Percentiles rank a stretch among this genome's conserved stretches.
These are phyloP conservation scores for Microcaecilia unicolor DNA, from an alignment of 2,797 vertebrate species.

Conservation along the genomic window DNA sequence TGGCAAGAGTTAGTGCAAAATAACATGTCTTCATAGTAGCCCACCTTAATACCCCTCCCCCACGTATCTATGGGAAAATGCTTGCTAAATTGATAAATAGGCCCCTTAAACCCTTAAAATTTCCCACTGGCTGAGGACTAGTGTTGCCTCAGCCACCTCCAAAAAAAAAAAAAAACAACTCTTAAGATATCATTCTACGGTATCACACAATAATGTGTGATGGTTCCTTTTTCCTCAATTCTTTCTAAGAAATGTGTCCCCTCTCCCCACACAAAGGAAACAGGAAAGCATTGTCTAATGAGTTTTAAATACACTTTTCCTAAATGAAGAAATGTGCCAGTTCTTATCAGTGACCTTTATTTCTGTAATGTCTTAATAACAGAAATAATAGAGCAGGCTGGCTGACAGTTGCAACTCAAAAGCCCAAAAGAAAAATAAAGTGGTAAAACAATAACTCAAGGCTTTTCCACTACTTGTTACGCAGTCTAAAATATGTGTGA, in stretches of 20 bases:
- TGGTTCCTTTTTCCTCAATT: slow-evolving; percentile 12
- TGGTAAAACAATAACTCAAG: no score
- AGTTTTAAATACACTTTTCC: slow-evolving; percentile 20
- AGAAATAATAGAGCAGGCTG: no score
- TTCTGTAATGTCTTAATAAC: slow-evolving; percentile 12
- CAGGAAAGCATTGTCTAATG: slow-evolving; percentile 7
- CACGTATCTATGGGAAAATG: no score
- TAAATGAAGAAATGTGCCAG: background rate
- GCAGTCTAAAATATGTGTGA: background rate
- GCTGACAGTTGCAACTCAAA: no score
- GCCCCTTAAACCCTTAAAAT: no score
- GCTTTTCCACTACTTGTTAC: no score
- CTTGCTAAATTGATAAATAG: no score
- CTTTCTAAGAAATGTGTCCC: slow-evolving; percentile 17
- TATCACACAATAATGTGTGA: slow-evolving; percentile 14
- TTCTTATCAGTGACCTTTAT: slow-evolving; percentile 14
- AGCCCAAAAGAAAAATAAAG: no score
- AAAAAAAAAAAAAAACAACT: slow-evolving; percentile 19
- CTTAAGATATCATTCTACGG: slow-evolving; percentile 14
- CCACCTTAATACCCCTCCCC: no score
- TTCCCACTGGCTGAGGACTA: no score
- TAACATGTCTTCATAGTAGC: no score
- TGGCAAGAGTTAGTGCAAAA: no score
- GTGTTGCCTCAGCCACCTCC: slow-evolving; percentile 2
- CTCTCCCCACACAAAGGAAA: slow-evolving; percentile 10